A percentile compares a stretch with the other conserved stretches of the same genome.
Evolutionary conservation across 2,888 invertebrate species (phyloP).

Genomic region (Diarsia dahlii): DNA sequence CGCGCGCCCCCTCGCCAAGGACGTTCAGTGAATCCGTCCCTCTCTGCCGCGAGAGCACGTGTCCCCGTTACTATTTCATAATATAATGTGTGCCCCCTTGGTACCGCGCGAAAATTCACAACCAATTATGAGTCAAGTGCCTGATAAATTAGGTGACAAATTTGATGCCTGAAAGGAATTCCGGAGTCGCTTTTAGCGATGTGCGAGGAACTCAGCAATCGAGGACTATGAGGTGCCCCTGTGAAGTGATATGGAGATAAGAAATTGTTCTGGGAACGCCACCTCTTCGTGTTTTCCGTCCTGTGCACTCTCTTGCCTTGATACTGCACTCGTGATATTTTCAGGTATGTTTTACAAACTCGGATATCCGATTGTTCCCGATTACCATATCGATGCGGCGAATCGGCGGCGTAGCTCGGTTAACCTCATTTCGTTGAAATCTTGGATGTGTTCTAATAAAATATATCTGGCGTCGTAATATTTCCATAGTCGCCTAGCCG

Average conservation of each 20-base stretch:
- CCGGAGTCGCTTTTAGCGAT: constrained; percentile 84
- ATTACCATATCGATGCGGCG: constrained; percentile 56
- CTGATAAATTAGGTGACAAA: constrained; percentile 87
- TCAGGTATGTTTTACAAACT: constrained; percentile 79
- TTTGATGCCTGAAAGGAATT: constrained; percentile 87
- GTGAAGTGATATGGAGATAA: constrained; percentile 90
- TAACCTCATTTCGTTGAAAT: constrained; percentile 66
- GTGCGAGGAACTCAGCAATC: constrained; percentile 80
- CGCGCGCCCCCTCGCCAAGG: constrained; percentile 89
- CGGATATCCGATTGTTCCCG: constrained; percentile 36
- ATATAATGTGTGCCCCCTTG: constrained; percentile 90
- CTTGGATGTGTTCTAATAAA: constrained; percentile 66
- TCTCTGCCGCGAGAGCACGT: constrained; percentile 91
- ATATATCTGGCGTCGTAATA: constrained; percentile 78
- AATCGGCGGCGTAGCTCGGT: constrained; percentile 52
- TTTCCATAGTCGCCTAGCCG: constrained; percentile 84
- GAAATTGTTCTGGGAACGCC: constrained; percentile 81
- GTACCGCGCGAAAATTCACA: constrained; percentile 89
- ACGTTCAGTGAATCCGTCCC: constrained; percentile 91
- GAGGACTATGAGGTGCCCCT: constrained; percentile 84
- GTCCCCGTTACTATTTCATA: constrained; percentile 89
- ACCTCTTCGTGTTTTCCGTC: constrained; percentile 88
- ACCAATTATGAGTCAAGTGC: constrained; percentile 90
- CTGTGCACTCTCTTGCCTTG: constrained; percentile 84
- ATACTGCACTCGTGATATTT: constrained; percentile 79